Evolutionary conservation across 2,888 invertebrate genomes (phyloP).

Genomic region (Napeogenes sylphis): DNA sequence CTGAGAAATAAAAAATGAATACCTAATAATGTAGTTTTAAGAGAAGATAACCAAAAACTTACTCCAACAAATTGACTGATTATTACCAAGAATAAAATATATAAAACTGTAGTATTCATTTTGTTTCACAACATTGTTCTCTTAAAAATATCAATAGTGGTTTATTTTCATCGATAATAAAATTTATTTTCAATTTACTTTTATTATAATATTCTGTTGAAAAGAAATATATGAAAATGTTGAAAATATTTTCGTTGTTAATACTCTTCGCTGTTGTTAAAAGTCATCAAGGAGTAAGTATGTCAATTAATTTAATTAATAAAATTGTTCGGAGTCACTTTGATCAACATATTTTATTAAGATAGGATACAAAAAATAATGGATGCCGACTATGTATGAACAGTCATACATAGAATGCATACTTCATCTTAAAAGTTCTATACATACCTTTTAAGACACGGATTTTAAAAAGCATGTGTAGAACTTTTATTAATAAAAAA

Average conservation of each 20-base stretch:
- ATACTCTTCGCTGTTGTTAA: slow-evolving; percentile 21
- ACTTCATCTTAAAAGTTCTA: no score
- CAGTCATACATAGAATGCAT: no score
- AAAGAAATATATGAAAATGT: slow-evolving; percentile 19
- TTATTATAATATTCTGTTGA: background rate
- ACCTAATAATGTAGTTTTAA: no score
- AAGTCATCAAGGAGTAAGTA: slow-evolving; percentile 15
- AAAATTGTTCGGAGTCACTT: background rate
- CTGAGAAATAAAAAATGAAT: no score
- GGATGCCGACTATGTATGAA: no score
- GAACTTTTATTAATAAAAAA: no score
- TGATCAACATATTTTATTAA: no score
- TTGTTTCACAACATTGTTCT: slow-evolving; percentile 16
- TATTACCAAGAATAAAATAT: slow-evolving; percentile 9
- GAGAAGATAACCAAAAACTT: slow-evolving; percentile 12
- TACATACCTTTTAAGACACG: no score
- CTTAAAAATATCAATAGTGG: background rate
- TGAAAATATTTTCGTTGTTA: slow-evolving; percentile 31
- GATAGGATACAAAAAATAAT: no score
- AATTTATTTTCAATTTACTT: background rate
- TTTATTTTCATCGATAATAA: background rate
- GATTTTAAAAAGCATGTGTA: no score
- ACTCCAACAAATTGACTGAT: slow-evolving; percentile 7
- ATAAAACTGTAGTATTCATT: slow-evolving; percentile 19
- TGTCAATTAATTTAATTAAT: background rate